Evolutionary conservation across 2,113 vertebrate genomes (phyloP), one percentile per base, ranked within the genome.

Genomic region (Dendrocopos noguchii): DNA sequence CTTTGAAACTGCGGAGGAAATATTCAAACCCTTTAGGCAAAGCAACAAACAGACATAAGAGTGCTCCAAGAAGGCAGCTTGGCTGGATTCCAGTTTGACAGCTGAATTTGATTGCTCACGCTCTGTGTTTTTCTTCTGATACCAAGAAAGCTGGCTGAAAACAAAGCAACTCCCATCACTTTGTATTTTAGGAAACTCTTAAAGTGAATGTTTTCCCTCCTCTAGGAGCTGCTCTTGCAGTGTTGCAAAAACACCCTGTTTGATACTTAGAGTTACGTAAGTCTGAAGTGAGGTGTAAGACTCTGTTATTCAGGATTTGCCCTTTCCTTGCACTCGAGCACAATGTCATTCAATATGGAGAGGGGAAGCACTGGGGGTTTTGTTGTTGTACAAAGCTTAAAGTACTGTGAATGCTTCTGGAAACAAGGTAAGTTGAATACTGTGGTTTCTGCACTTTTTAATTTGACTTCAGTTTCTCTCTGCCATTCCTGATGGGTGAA

Each of bases 61-160:
- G 57, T 60, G 47, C 18, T 93, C n/a, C 59, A 72, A 4, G 42
- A 47, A 67, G 39, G 7, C 0, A 84, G 21, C n/a, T 50, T 80
- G 88, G 61, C 90, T 90, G 70, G 29, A 75, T 93, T 94, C 94
- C 88, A 90, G n/a, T 12, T 86, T 65, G 57, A 78, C 53, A 80
- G 90, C 82, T 88, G 90, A 75, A 83, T 85, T 91, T 67, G 80
- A 46, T 85, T 95, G 88, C 79, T 91, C 57, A 56, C 52, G 12
- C 56, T 77, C 28, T 63, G 4, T 64, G 60, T 77, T 93, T 84
- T 90, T 66, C 12, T 74, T 87, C 64, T 90, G 64, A 52, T 85
- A 60, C 36, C 33, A 66, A 39, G 60, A 91, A 74, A 21, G 28
- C 10, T 19, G 83, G 67, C 64, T 84, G 57, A 83, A 91, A 80